phyloP scores from a whole-genome alignment of 2,888 invertebrate species.

The Serrognathus titanus region DNA sequence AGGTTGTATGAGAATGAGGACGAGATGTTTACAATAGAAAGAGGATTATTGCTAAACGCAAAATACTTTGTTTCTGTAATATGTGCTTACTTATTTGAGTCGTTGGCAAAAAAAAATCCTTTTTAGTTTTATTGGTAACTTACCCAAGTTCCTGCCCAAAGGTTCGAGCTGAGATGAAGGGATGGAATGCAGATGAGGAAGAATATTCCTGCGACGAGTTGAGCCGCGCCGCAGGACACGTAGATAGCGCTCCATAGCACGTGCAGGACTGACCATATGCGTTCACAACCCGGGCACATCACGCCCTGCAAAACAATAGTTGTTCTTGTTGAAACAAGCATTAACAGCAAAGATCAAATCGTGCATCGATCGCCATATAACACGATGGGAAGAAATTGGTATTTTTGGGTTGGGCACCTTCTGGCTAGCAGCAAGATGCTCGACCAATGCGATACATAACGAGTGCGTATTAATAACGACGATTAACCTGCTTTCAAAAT shows the following conservation, averaged over 20 bases:
- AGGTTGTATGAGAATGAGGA: no score
- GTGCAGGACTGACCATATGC: slow-evolving; percentile 49
- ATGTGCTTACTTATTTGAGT: background rate
- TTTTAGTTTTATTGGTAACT: slow-evolving; percentile 27
- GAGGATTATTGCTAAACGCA: no score
- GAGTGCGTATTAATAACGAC: background rate
- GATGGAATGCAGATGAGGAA: slow-evolving; percentile 53
- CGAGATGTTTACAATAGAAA: no score
- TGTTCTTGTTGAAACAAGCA: background rate
- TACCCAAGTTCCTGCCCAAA: slow-evolving; percentile 55
- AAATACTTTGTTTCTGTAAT: background rate
- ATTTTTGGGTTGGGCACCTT: slow-evolving; percentile 1
- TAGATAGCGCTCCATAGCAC: slow-evolving; percentile 52
- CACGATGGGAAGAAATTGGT: background rate
- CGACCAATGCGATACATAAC: no score
- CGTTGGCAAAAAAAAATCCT: no score
- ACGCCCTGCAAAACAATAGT: slow-evolving; percentile 32
- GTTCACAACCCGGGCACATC: slow-evolving; percentile 45
- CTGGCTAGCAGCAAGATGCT: no score
- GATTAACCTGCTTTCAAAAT: slow-evolving; percentile 11
- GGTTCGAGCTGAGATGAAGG: slow-evolving; percentile 50
- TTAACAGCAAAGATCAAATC: background rate
- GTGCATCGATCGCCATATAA: background rate
- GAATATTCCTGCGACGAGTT: slow-evolving; percentile 53
- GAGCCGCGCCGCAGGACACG: slow-evolving; percentile 51